phyloP scores from a whole-genome alignment of 2,113 vertebrate genomes.

The Nannobrachium achirus region DNA sequence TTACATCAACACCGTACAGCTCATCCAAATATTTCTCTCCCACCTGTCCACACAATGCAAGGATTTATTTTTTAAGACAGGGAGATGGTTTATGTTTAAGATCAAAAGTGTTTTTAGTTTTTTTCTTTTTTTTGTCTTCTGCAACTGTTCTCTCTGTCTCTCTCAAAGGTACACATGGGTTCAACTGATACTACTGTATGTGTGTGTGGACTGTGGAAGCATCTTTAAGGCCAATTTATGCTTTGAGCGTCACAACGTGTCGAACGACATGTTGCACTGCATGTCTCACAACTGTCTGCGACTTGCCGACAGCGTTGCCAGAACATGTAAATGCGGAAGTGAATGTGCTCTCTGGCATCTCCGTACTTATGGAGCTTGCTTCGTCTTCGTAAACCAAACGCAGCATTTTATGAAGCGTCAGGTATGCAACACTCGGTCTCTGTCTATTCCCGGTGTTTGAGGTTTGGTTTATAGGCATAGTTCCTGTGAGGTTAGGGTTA shows the following conservation, averaged over 20 bases:
- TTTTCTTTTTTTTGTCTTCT: constrained; percentile 21
- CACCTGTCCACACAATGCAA: constrained; percentile 47
- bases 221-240: constrained; percentile 13
- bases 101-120: not conserved
- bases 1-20: constrained; percentile 55
- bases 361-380: too few species aligned
- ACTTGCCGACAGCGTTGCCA: too few species aligned
- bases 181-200: constrained; percentile 34
- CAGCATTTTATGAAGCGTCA: constrained; percentile 39
- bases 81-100: not conserved
- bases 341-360: too few species aligned
- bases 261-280: too few species aligned
- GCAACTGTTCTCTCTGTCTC: not conserved
- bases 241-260: too few species aligned
- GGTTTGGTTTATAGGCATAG: too few species aligned
- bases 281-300: too few species aligned
- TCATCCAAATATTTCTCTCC: constrained; percentile 54
- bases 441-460: too few species aligned
- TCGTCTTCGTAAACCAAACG: too few species aligned
- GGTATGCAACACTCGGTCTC: too few species aligned
- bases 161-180: constrained; percentile 32
- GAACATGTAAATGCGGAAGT: too few species aligned
- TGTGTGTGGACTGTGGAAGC: constrained; percentile 3
- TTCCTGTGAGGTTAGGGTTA: too few species aligned
- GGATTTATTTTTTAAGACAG: not conserved